A percentile compares a stretch with the other conserved stretches of the same genome.
These are phyloP conservation scores for Diarsia brunnea DNA, from an alignment of 2,888 invertebrate genomes.

Conservation along the genomic window DNA sequence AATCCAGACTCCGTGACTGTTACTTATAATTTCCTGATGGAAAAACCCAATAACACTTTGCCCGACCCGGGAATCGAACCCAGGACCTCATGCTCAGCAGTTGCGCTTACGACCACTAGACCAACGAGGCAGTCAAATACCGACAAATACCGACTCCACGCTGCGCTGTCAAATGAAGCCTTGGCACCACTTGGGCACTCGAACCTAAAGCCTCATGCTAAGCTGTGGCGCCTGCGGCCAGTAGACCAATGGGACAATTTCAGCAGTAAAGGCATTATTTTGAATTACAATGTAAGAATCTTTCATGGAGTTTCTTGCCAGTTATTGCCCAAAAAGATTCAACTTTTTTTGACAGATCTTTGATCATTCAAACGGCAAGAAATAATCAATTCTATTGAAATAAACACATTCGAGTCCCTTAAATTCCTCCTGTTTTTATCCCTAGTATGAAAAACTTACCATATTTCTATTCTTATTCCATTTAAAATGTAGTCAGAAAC, in stretches of 20 bases:
- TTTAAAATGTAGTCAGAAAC: slow-evolving; percentile 22
- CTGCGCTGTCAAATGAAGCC: not conserved
- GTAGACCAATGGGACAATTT: not conserved
- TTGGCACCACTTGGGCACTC: not conserved
- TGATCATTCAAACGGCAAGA: not conserved
- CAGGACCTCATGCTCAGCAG: no score
- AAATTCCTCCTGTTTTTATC: no score
- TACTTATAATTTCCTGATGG: no score
- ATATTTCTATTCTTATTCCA: not conserved
- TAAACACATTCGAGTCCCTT: not conserved
- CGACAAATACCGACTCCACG: no score
- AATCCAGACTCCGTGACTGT: no score
- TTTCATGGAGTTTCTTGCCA: not conserved
- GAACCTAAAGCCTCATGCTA: not conserved
- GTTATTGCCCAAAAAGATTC: not conserved
- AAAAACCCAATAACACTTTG: no score
- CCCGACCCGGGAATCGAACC: no score
- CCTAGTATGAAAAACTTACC: not conserved
- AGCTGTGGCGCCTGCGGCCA: not conserved
- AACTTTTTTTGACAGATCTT: not conserved
- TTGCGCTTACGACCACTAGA: no score
- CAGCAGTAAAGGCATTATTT: not conserved
- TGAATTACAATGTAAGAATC: not conserved
- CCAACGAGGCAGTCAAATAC: no score
- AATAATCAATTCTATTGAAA: not conserved